A percentile compares a stretch with the other conserved stretches of the same genome.
Evolutionary conservation across 2,888 invertebrate genomes (phyloP).

Genomic region (Ophraella communa): DNA sequence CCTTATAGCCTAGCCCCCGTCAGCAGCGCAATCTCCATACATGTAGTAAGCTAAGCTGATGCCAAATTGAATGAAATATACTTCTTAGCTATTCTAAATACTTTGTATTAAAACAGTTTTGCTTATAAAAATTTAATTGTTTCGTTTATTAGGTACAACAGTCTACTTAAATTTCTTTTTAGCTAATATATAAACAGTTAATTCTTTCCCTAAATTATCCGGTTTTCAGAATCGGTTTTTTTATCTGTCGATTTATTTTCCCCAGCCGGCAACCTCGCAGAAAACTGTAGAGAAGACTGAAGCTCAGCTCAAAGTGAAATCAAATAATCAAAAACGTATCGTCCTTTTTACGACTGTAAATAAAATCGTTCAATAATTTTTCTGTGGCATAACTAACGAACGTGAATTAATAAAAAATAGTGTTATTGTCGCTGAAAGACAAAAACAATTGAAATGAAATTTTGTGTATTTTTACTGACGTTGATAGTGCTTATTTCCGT

Average conservation of each 20-base stretch:
- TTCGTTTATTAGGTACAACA: no score
- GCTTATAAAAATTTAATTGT: no score
- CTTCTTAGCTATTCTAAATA: background rate
- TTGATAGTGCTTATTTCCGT: slow-evolving; percentile 57
- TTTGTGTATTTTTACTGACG: slow-evolving; percentile 60
- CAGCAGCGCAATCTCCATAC: slow-evolving; percentile 51
- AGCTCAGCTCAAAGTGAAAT: slow-evolving; percentile 40
- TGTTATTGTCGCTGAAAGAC: no score
- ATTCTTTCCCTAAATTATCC: no score
- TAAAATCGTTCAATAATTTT: slow-evolving; percentile 31
- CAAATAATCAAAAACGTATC: slow-evolving; percentile 56
- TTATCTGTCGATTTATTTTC: background rate
- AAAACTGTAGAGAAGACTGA: slow-evolving; percentile 39
- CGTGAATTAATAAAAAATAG: slow-evolving; percentile 11
- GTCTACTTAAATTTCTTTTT: no score
- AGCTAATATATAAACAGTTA: no score
- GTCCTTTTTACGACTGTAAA: slow-evolving; percentile 47
- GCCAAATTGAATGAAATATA: background rate
- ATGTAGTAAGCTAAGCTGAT: background rate
- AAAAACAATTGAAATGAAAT: slow-evolving; percentile 53
- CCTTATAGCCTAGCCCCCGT: slow-evolving; percentile 44
- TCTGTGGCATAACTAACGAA: slow-evolving; percentile 12
- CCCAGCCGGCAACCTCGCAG: slow-evolving; percentile 23
- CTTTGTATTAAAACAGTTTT: no score
- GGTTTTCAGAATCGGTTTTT: no score